Evolutionary conservation across 2,797 vertebrate genomes (phyloP), one percentile per base, ranked within the genome.

Genomic region (Melanotaenia parkinsoni): DNA sequence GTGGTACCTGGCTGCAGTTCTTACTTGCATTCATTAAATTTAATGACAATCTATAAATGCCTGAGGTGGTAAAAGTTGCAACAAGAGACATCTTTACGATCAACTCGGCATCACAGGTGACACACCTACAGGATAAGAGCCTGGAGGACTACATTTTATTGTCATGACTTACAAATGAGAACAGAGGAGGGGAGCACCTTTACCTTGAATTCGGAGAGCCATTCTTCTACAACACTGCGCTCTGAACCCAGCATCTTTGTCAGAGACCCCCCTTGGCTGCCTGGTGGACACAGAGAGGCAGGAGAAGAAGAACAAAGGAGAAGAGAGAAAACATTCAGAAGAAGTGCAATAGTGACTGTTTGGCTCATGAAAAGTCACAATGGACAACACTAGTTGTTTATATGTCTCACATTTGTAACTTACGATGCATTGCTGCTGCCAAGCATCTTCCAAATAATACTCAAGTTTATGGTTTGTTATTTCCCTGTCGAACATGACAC

Each of bases 141-240:
- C 47, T 72, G 64, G 11, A 20, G 61, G 67, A 65, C 86, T 89
- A 93, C 94, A 83, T 74, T 87, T 82, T 18, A 67, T 30, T 22
- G 22, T 53, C 35, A 32, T 58, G 66, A 78, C 58, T 75, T 51
- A 81, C 24, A 62, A 38, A 9, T 67, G 72, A 70, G n/a, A 66
- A 13, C 20, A 40, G 71, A 54, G 32, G 13, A 35, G 30, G 65
- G 5, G 28, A 16, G 4, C 11, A 32, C 11, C 53, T 73, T 94
- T 92, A 99, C 98, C 97, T 99, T 99, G 96, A 97, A 99, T 96
- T 99, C 97, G 79, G 96, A 98, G 83, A 99, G 95, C 98, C 98
- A 99, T 96, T 99, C 97, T 95, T 99, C 97, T 60, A 99, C 97
- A 20, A 98, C 96, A 64, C 96, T 91, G 77, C 95, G 94, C 93